Base-by-base conservation (phyloP, 1,140 invertebrate genomes). In the Hormaphis cornu region DNA sequence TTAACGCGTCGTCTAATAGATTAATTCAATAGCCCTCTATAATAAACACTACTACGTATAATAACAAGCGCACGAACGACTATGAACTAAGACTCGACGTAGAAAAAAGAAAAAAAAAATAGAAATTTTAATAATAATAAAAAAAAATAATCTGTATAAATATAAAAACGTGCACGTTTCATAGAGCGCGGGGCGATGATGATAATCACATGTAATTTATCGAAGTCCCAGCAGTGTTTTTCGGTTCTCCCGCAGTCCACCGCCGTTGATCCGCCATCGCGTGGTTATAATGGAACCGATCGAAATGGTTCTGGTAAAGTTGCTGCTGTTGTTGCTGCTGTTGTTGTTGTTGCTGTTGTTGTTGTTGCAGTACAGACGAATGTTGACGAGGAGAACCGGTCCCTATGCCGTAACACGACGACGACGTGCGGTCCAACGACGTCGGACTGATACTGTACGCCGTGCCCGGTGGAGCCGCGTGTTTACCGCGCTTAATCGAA, bases 401-500 rank as follows among this genome's bases (percentile, higher is more conserved):
- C 3, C 24, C 40, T 3, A 48, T 16, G 14, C 61, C 50, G 28
- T 66, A 66, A 50, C 26, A 46, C 1, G 61, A 66, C 12, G n/a
- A n/a, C 16, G 61, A 66, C 14, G 69, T 70, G 5, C 69, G 52
- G 16, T 42, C 37, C 20, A 58, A 46, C 9, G 66, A 69, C 8
- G 61, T 33, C 5, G 66, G 53, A 6, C 56, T 69, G 9, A 72
- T 54, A 26, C 71, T 72, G 33, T 72, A 72, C 6, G 63, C 63
- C 5, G 52, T 69, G 3, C 71, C 71, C 1, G 69, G 52, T 3
- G 71, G 71, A 9, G 63, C 71, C 2, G 71, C 66, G 22, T 72
- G 71, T 61, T 69, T 58, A 10, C 63, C 63, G 7, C 72, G 72
- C 42, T 82, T 83, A 33, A 84, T 80, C 2, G 82, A 83, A 75